Conservation (phyloP, 2,113 vertebrate species). For the Turdus rufiventris region DNA sequence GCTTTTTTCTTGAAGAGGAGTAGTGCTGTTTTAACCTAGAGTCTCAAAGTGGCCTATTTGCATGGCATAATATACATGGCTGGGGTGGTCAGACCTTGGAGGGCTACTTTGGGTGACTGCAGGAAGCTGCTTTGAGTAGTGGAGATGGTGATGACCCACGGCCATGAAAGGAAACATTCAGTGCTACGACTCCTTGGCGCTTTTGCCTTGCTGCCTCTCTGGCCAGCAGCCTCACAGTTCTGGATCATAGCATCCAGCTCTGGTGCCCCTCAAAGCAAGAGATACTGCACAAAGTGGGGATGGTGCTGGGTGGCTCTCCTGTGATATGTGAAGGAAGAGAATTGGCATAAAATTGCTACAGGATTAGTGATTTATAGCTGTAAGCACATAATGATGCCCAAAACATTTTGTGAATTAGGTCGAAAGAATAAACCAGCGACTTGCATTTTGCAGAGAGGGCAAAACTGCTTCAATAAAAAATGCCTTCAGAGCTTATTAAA, state of each 20-base stretch:
- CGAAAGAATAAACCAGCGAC: neutral
- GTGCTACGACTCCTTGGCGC: fast-evolving
- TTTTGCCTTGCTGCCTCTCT: neutral
- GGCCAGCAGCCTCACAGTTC: neutral
- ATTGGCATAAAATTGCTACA: neutral
- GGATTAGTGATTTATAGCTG: neutral
- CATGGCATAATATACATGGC: fast-evolving
- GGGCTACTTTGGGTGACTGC: neutral
- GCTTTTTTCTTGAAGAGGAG: neutral
- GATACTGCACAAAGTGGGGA: neutral
- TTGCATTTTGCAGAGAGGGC: conserved; percentile 15
- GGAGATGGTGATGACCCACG: neutral
- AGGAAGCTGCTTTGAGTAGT: neutral
- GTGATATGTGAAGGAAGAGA: neutral
- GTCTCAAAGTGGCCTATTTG: neutral
- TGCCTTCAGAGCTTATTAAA: conserved; percentile 23
- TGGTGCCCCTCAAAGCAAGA: neutral
- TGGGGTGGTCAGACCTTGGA: neutral
- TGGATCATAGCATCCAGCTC: neutral
- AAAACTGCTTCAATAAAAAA: neutral
- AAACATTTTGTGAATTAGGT: neutral
- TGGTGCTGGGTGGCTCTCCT: neutral
- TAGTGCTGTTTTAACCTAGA: neutral
- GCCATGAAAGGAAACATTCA: neutral
- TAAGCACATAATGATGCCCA: neutral